Evolutionary conservation across 2,888 invertebrate species (phyloP).

Genomic region (Ashinkailepas kermadecensis): DNA sequence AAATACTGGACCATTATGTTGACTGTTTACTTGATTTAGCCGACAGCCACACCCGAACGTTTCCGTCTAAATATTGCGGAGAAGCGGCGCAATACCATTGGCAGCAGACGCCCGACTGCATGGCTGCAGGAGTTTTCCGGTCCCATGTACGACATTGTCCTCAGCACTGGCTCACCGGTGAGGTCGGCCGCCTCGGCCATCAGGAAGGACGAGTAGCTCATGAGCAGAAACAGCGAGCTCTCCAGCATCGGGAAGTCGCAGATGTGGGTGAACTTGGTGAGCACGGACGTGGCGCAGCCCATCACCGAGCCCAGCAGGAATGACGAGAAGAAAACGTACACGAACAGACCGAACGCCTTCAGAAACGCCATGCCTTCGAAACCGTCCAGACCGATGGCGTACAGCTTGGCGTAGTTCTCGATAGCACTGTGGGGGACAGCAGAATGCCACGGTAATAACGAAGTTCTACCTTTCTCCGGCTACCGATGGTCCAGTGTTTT

Average conservation of each 20-base stretch:
- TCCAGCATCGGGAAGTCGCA: constrained; percentile 91
- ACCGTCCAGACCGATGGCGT: constrained; percentile 50
- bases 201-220: constrained; percentile 96
- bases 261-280: constrained; percentile 91
- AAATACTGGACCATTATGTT: no score
- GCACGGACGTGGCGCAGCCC: constrained; percentile 87
- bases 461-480: no score
- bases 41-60: no score
- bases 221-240: constrained; percentile 90
- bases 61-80: no score
- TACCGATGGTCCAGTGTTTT: no score
- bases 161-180: constrained; percentile 58
- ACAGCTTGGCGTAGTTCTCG: constrained; percentile 52
- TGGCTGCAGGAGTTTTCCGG: no score
- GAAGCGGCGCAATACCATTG: no score
- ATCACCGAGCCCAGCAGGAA: constrained; percentile 83
- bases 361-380: constrained; percentile 83
- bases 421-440: constrained; percentile 29
- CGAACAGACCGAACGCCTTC: constrained; percentile 80
- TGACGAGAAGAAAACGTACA: constrained; percentile 84
- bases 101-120: no score
- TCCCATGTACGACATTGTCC: no score
- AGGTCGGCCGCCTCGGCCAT: constrained; percentile 92
- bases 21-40: no score
- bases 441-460: no score